These are phyloP conservation scores for Hesperia comma DNA, from an alignment of 2,888 invertebrate species.

Conservation along the genomic window DNA sequence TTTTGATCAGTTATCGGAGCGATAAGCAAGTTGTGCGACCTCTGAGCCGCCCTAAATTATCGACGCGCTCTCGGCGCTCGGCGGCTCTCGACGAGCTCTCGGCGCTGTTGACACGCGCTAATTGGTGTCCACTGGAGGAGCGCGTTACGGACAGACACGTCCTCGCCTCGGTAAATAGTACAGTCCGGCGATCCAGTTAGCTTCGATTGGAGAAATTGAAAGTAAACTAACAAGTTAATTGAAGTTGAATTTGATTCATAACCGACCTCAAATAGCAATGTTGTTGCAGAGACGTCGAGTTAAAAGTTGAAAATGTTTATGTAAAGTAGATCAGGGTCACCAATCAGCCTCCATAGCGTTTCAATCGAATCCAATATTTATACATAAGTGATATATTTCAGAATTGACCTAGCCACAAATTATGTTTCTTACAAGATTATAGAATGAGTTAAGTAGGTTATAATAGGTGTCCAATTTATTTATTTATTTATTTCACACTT, in stretches of 20 bases:
- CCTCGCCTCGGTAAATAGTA: not conserved
- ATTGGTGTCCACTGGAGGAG: constrained; percentile 8
- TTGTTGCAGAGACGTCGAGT: too few species aligned
- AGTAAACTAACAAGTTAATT: not conserved
- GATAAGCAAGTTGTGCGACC: not conserved
- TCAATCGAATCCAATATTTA: too few species aligned
- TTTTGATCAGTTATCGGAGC: not conserved
- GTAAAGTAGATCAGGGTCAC: too few species aligned
- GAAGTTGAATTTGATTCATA: not conserved
- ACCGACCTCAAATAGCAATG: not conserved
- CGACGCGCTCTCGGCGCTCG: not conserved
- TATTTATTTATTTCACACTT: too few species aligned
- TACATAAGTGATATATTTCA: too few species aligned
- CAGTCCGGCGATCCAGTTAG: not conserved
- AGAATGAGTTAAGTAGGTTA: too few species aligned
- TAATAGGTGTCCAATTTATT: too few species aligned
- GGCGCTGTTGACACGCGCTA: constrained; percentile 13
- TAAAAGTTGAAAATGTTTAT: too few species aligned
- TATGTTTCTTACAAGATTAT: too few species aligned
- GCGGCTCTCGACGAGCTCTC: not conserved
- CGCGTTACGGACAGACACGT: not conserved
- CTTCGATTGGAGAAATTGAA: not conserved
- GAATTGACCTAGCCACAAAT: too few species aligned
- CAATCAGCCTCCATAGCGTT: too few species aligned
- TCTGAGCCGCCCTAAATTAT: constrained; percentile 4